Conservation (phyloP, 23 tunicate genomes). For the Trididemnum nubilum region DNA sequence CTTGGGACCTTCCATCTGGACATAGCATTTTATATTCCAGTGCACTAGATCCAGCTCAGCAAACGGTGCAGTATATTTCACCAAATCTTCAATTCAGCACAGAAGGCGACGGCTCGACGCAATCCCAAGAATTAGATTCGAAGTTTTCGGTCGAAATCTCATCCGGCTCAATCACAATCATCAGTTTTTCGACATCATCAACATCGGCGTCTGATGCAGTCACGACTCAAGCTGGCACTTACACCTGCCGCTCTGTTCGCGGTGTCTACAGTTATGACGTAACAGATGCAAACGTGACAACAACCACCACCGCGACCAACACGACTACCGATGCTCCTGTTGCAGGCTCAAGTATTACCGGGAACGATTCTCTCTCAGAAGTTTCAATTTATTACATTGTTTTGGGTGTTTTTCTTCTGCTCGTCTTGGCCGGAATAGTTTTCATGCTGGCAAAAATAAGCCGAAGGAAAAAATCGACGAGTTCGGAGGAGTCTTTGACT, state of each 20-base stretch:
- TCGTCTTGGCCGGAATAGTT: slow-evolving; percentile 27
- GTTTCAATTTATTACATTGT: slow-evolving; percentile 56
- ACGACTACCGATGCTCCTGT: slow-evolving; percentile 14
- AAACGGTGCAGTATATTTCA: slow-evolving; percentile 32
- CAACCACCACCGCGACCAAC: slow-evolving; percentile 35
- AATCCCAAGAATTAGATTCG: slow-evolving; percentile 30
- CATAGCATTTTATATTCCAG: slow-evolving; percentile 26
- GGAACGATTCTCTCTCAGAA: not conserved
- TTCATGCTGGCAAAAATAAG: slow-evolving; percentile 3
- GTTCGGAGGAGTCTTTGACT: not conserved
- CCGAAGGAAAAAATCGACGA: slow-evolving; percentile 8
- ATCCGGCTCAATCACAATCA: slow-evolving; percentile 55
- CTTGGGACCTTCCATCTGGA: slow-evolving; percentile 54
- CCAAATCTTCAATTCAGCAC: slow-evolving; percentile 1
- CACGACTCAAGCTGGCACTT: slow-evolving; percentile 56
- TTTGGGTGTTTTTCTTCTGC: slow-evolving; percentile 47
- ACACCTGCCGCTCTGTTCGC: slow-evolving; percentile 19
- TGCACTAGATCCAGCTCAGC: not conserved
- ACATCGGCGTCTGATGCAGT: slow-evolving; percentile 24
- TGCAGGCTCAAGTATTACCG: slow-evolving; percentile 7
- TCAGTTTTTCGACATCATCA: slow-evolving; percentile 34
- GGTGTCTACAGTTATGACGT: slow-evolving; percentile 51
- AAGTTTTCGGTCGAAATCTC: slow-evolving; percentile 38
- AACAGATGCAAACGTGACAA: not conserved
- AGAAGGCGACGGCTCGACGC: slow-evolving; percentile 37